Conservation (phyloP, 2,797 vertebrate genomes). For the Poecile montanus region DNA sequence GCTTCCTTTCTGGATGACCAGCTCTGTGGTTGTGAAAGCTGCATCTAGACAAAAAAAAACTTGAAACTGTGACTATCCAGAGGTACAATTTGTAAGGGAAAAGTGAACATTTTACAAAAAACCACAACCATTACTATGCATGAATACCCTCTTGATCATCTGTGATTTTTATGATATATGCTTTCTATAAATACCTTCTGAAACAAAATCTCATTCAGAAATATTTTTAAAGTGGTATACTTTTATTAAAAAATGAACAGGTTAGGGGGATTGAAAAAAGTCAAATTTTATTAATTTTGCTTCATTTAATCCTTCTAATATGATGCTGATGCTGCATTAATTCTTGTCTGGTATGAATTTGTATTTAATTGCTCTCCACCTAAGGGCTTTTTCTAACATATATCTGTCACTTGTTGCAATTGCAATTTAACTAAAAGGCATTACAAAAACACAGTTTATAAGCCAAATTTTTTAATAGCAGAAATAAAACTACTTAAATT, state of each 20-base stretch:
- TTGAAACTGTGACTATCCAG: not conserved
- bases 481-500: not conserved
- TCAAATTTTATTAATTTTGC: not conserved
- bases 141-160: not conserved
- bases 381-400: not conserved
- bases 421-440: not conserved
- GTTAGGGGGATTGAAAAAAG: fast-evolving
- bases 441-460: not conserved
- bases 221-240: not conserved
- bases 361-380: not conserved
- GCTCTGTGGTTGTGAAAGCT: not conserved
- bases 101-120: slow-evolving; percentile 12
- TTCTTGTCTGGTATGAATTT: not conserved
- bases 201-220: not conserved
- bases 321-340: not conserved
- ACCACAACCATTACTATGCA: not conserved
- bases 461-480: not conserved
- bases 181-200: not conserved
- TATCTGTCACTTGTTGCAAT: not conserved
- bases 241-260: not conserved
- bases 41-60: not conserved
- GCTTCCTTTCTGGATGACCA: not conserved
- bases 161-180: not conserved
- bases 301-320: not conserved
- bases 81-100: not conserved